Base-by-base conservation (phyloP, 2,797 vertebrate species). In the Sciurus vulgaris region DNA sequence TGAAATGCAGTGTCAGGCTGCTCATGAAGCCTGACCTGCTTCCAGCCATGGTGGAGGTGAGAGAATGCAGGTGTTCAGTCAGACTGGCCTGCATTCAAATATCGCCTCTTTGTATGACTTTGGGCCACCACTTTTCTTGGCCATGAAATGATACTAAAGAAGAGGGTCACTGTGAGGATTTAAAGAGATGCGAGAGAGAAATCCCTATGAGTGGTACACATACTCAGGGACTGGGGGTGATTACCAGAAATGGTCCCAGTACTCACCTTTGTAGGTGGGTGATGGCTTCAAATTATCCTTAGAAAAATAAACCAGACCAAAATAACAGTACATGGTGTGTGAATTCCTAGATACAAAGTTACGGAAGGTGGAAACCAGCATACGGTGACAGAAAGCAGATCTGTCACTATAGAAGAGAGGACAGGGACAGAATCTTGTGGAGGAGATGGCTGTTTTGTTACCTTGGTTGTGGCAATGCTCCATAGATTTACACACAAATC, bases 291-390 rank as follows among this genome's bases (percentile, higher is more conserved):
- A 0, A 77, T 33, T 61, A 82, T 54, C 15, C n/a, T 65, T 85
- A 65, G 44, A 69, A 84, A 84, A 73, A 67, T 41, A 84, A 33
- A 6, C 33, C 28, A 44, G 38, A 33, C 6, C 5, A 67, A 83
- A 59, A 28, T 20, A 79, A 47, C 1, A 59, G 18, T n/a, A 15
- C 0, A 0, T 6, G 8, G 28, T n/a, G 6, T 41, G 35, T 7
- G 1, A 41, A 70, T 63, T 69, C 41, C 51, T 2, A 59, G 35
- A 90, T 49, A 56, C 0, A 87, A 49, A 87, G 65, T 30, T 86
- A 12, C 78, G n/a, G 69, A 79, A 91, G 83, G 38, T 51, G 26
- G 49, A 94, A 69, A 49, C 4, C 28, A 28, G 67, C 4, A 0
- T 15, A 81, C 20, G 47, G 26, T 22, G 7, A 44, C 33, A 79